These are phyloP conservation scores for Leptothorax acervorum DNA, from an alignment of 2,888 invertebrate species.

Conservation along the genomic window DNA sequence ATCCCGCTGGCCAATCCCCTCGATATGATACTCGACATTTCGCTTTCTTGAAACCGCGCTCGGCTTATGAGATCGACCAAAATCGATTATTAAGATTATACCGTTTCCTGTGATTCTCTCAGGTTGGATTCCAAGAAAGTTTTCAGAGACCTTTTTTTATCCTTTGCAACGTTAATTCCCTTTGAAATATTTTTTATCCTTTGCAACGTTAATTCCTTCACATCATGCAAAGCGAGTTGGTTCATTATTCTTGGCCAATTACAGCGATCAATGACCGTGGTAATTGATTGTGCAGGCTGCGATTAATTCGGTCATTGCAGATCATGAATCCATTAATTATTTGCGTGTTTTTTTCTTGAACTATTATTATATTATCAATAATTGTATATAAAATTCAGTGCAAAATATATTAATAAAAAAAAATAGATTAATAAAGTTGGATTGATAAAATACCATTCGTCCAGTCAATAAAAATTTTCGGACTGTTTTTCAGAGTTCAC, in stretches of 20 bases:
- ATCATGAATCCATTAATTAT: background rate
- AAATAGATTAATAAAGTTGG: background rate
- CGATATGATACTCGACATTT: constrained; percentile 33
- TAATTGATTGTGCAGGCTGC: background rate
- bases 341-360: background rate
- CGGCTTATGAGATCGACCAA: background rate
- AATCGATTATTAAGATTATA: constrained; percentile 21
- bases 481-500: background rate
- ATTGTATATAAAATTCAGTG: background rate
- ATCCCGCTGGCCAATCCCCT: constrained; percentile 2
- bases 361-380: background rate
- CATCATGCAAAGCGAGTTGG: background rate
- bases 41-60: constrained; percentile 14
- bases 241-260: background rate
- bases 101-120: background rate
- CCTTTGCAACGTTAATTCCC: background rate
- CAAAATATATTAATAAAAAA: no score
- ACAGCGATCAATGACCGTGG: background rate
- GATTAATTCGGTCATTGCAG: background rate
- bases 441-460: background rate
- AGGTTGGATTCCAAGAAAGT: background rate
- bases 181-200: no score
- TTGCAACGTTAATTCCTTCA: background rate
- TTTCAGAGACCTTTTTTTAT: no score
- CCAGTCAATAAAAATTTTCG: background rate